Percentiles rank a stretch among this genome's conserved stretches.
Evolutionary conservation across 2,888 invertebrate genomes (phyloP).

Genomic region (Papilio demoleus): DNA sequence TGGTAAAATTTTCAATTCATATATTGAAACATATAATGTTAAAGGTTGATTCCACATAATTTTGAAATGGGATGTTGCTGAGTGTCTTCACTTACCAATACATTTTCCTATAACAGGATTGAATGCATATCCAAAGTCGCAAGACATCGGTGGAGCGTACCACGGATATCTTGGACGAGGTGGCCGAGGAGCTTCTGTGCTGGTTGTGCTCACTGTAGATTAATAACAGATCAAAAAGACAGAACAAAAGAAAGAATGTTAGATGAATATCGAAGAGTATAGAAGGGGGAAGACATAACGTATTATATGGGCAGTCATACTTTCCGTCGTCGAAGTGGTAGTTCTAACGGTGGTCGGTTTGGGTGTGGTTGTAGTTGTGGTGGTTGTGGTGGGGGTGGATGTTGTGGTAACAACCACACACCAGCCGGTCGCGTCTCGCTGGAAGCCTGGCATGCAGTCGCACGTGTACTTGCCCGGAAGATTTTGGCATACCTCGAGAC

Average conservation of each 20-base stretch:
- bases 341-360: constrained; percentile 48
- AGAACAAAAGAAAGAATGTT: not conserved
- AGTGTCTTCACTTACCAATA: constrained; percentile 68
- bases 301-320: constrained; percentile 43
- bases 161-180: constrained; percentile 47
- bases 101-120: constrained; percentile 59
- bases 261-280: not conserved
- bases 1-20: too few relatives aligned
- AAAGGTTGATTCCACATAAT: too few relatives aligned
- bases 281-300: constrained; percentile 42
- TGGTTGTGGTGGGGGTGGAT: constrained; percentile 45
- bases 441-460: constrained; percentile 90
- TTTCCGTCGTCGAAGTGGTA: constrained; percentile 47
- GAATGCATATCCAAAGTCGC: constrained; percentile 69
- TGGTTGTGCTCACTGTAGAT: constrained; percentile 34
- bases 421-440: constrained; percentile 82
- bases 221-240: not conserved
- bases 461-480: constrained; percentile 92
- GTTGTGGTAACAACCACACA: constrained; percentile 52
- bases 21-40: not conserved
- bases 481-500: constrained; percentile 87
- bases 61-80: not conserved
- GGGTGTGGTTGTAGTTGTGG: constrained; percentile 46
- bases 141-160: constrained; percentile 53
- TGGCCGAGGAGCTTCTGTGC: constrained; percentile 47